Evolutionary conservation across 2,888 invertebrate species (phyloP).

Genomic region (Nematopogon swammerdamellus): DNA sequence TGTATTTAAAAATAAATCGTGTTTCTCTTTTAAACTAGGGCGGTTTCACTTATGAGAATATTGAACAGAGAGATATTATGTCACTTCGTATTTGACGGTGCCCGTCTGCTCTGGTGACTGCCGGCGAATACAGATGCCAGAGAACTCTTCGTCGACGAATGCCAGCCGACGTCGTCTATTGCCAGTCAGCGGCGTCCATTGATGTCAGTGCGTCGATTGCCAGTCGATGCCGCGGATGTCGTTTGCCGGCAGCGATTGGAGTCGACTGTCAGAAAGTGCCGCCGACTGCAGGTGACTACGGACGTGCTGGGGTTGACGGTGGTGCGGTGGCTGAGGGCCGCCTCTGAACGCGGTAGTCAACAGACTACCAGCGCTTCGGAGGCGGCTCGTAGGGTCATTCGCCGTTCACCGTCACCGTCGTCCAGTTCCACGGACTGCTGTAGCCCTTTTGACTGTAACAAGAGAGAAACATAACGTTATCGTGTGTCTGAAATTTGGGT

Average conservation of each 20-base stretch:
- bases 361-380: conserved; percentile 49
- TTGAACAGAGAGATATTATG: conserved; percentile 1
- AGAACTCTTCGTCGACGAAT: too few relatives aligned
- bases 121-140: not conserved
- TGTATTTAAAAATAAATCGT: not conserved
- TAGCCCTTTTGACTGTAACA: conserved; percentile 59
- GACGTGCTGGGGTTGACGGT: not conserved
- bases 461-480: too few relatives aligned
- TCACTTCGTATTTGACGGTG: not conserved
- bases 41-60: not conserved
- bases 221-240: not conserved
- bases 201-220: too few relatives aligned
- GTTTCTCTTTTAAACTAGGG: not conserved
- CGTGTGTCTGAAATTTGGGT: too few relatives aligned
- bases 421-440: conserved; percentile 63
- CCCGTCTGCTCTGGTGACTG: not conserved
- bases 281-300: conserved; percentile 12
- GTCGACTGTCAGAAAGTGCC: conserved; percentile 29
- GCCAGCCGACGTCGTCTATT: too few relatives aligned
- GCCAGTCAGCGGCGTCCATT: too few relatives aligned
- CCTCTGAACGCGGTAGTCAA: conserved; percentile 21
- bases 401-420: conserved; percentile 60
- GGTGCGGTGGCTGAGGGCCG: conserved; percentile 12
- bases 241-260: conserved; percentile 11
- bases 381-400: conserved; percentile 58